Evolutionary conservation across 2,113 vertebrate genomes (phyloP).

Genomic region (Gyps fulvus): DNA sequence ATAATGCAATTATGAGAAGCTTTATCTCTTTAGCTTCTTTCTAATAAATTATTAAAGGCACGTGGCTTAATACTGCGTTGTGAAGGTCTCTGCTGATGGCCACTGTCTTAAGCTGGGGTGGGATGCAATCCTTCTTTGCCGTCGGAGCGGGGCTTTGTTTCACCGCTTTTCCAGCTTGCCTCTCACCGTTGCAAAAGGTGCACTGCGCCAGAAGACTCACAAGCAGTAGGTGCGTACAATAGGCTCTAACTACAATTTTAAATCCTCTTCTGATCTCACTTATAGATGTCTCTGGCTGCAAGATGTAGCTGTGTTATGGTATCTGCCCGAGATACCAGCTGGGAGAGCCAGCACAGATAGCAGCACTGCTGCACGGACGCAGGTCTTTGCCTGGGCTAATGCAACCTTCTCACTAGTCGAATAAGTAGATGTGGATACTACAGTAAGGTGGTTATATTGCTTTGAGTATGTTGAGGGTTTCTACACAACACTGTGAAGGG

Average conservation of each 20-base stretch:
- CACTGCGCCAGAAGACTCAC: fast-evolving
- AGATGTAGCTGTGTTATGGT: not conserved
- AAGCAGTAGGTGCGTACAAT: fast-evolving
- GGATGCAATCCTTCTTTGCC: not conserved
- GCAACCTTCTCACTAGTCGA: not conserved
- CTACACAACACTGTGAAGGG: fast-evolving
- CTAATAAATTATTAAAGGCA: not conserved
- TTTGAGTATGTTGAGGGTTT: not conserved
- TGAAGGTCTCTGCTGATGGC: not conserved
- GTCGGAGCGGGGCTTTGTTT: fast-evolving
- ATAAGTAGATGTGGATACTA: not conserved
- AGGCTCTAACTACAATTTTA: not conserved
- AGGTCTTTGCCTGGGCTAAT: not conserved
- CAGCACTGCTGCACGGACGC: fast-evolving
- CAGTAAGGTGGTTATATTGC: too few species aligned
- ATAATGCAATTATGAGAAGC: not conserved
- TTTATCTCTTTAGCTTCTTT: not conserved
- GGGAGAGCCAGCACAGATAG: not conserved
- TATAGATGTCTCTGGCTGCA: not conserved
- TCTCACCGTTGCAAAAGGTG: too few species aligned
- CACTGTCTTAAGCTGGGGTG: not conserved
- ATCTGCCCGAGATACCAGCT: not conserved
- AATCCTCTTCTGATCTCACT: not conserved
- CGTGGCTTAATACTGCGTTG: not conserved
- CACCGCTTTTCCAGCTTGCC: not conserved